Base-by-base conservation (phyloP, 2,113 vertebrate genomes). In the Grammomys surdaster region DNA sequence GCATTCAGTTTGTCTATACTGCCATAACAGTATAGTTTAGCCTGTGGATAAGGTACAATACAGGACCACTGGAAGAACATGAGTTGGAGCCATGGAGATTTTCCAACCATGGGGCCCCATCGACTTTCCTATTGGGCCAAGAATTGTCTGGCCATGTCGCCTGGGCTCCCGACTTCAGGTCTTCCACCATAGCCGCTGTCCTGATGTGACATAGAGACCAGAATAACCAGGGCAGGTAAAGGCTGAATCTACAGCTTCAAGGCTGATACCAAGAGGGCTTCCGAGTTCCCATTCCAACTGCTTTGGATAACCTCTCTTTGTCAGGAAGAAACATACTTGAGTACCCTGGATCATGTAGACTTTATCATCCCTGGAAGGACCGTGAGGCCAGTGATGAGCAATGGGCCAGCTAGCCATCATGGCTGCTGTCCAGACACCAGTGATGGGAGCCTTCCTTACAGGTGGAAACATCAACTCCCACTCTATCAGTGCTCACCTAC, bases 301-400 rank as follows among this genome's bases (percentile, higher is more conserved):
- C 95, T 99, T 99, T 2, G 99, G 99, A 96, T 99, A 99, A 7
- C 98, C 98, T 43, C 93, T 98, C 36, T 76, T 98, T 0, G 98
- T 91, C 89, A 96, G 97, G 98, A 99, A 99, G 92, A 98, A 81
- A 63, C 81, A 99, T 0, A 99, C 46, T 2, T 99, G n/a, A 17
- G 98, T 85, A 5, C 97, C 99, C 98, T 99, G 98, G 88, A 99
- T 97, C 95, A 99, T 98, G 96, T 99, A 98, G 76, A 99, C 95
- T 87, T 99, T 98, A 28, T 98, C 67, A 0, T 98, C 95, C 96
- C 99, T 98, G 78, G 98, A 98, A 91, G 99, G 98, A 93, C 99
- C 95, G 17, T 98, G 98, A 40, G 98, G 98, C 98, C 99, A 99
- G 6, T 73, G 98, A 51, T 94, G 97, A 46, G 75, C 98, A 65